phyloP scores from a whole-genome alignment of 2,113 vertebrate genomes.

The Pygoscelis antarcticus region DNA sequence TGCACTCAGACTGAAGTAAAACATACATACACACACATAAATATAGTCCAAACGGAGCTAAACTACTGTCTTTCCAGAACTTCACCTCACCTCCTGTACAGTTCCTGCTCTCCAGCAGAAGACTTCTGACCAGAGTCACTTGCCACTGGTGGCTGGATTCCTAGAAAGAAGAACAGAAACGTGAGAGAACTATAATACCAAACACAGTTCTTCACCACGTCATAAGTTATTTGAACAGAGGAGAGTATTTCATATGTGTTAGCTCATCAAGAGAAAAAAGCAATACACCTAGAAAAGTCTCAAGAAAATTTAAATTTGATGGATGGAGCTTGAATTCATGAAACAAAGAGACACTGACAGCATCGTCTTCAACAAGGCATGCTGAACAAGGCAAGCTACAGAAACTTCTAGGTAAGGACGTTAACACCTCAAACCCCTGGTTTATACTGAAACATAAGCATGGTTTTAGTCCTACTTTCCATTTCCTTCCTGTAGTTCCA shows the following conservation, averaged over 20 bases:
- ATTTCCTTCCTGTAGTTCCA: neutral
- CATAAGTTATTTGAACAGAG: neutral
- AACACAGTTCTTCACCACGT: neutral
- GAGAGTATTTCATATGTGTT: neutral
- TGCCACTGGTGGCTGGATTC: neutral
- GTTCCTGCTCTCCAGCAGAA: slow-evolving; percentile 77
- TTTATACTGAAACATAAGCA: neutral
- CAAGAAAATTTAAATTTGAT: neutral
- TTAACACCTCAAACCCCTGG: neutral
- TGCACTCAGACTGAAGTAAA: neutral
- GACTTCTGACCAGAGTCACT: slow-evolving; percentile 31
- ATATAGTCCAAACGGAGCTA: neutral
- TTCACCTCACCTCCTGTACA: slow-evolving; percentile 81
- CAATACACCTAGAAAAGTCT: neutral
- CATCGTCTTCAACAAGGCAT: neutral
- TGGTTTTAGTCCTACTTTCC: neutral
- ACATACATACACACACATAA: neutral
- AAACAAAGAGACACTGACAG: neutral
- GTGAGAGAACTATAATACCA: neutral
- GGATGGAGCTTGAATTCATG: neutral
- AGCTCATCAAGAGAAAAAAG: neutral
- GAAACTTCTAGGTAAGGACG: neutral
- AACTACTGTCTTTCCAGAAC: neutral
- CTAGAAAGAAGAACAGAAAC: slow-evolving; percentile 32
- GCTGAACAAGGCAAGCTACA: neutral